phyloP scores from a whole-genome alignment of 2,113 vertebrate species.

The Cheirogaleus medius region DNA sequence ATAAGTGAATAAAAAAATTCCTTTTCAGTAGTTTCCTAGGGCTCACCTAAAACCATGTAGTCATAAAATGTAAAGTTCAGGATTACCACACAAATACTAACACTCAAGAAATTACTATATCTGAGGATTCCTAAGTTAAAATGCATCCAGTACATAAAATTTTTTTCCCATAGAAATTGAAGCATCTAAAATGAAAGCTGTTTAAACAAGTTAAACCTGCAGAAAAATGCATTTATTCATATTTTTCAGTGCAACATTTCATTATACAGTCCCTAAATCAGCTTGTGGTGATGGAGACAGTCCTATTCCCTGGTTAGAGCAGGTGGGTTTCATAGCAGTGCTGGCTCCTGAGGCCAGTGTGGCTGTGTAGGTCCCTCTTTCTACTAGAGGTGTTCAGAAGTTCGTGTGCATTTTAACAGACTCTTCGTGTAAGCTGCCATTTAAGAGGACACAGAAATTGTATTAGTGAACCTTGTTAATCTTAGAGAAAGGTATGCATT shows the following conservation, averaged over 20 bases:
- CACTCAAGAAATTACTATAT: neutral
- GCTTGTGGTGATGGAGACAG: neutral
- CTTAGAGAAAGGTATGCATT: neutral
- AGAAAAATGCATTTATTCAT: neutral
- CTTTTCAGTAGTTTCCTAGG: neutral
- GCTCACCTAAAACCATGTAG: neutral
- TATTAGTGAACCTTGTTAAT: neutral
- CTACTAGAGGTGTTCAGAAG: too few relatives aligned
- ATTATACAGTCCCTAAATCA: neutral
- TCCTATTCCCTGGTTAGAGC: rapidly evolving
- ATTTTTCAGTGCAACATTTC: neutral
- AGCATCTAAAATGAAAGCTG: slow-evolving; percentile 19
- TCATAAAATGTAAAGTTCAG: neutral
- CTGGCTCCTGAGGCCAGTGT: rapidly evolving
- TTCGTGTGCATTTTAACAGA: neutral
- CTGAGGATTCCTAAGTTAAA: neutral
- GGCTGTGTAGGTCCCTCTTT: rapidly evolving
- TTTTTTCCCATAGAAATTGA: neutral
- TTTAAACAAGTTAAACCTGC: neutral
- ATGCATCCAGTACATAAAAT: neutral
- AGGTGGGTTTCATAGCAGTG: neutral
- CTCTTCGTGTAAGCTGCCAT: neutral
- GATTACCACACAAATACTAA: neutral
- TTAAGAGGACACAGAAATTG: neutral
- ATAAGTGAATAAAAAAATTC: neutral